Evolutionary conservation across 2,797 vertebrate species (phyloP), one percentile per base, ranked within the genome.

Genomic region (Fundulus diaphanus): DNA sequence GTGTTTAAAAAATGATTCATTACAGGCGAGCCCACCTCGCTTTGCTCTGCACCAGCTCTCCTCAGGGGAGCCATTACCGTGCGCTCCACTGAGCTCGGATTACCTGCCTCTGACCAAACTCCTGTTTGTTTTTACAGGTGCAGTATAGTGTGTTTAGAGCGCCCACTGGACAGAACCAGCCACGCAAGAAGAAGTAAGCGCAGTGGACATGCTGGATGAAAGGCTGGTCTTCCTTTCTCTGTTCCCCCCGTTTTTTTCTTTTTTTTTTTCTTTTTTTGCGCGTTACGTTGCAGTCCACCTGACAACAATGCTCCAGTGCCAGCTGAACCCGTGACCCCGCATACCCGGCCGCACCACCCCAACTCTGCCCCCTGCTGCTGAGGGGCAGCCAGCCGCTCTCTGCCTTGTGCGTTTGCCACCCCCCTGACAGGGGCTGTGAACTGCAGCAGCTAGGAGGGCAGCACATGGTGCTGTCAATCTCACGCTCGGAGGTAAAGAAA

Each of bases 1-100:
- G 96, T 97, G 97, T 98, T 98, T 97, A 96, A 96, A 97, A 97
- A 98, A 97, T 98, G 97, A 98, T 98, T 98, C 97, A 98, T 98
- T 97, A 97, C 96, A 96, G 96, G 95, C 96, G 94, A 95, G 96
- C 95, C 96, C 94, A 96, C 94, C 94, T 95, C 93, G 87, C 92
- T 92, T 93, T 93, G 89, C 92, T 94, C 95, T 94, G 67, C 90
- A 91, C 90, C 82, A 87, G 92, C 89, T 88, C 92, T 97, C 96
- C 97, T 96, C 78, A 89, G 73, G 98, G 97, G 97, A 98, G 96
- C 96, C 96, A 97, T 98, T 98, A 98, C 89, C 89, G 89, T 90
- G 90, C 92, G 86, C 95, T 89, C 94, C 88, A 93, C 95, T 86
- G 94, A 95, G 95, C 96, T 98, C 96, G 89, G 95, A 96, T 98